A percentile compares a stretch with the other conserved stretches of the same genome.
These are phyloP conservation scores for Pangasius krempfi DNA, from an alignment of 2,797 vertebrate species.

Conservation along the genomic window DNA sequence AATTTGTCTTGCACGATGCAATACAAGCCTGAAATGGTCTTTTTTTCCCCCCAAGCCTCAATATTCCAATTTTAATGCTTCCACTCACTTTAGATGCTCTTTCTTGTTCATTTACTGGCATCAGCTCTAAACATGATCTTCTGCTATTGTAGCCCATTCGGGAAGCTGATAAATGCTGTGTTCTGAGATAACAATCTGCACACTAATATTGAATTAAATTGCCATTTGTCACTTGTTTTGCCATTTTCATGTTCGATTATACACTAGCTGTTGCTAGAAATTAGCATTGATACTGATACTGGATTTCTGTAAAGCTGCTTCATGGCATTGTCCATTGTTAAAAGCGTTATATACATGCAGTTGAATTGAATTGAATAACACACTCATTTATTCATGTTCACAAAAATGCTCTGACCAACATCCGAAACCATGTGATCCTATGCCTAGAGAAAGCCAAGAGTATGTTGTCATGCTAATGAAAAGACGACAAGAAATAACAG, in stretches of 20 bases:
- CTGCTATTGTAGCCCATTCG: not conserved
- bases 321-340: too few relatives aligned
- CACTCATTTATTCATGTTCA: too few relatives aligned
- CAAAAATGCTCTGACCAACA: too few relatives aligned
- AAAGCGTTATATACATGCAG: too few relatives aligned
- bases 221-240: not conserved
- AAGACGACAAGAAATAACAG: not conserved
- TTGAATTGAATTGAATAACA: too few relatives aligned
- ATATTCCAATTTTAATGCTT: too few relatives aligned
- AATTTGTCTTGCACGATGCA: not conserved
- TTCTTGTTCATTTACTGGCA: not conserved
- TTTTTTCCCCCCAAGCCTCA: not conserved
- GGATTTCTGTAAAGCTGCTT: too few relatives aligned
- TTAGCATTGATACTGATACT: not conserved
- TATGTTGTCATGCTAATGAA: not conserved
- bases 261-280: not conserved
- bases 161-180: not conserved
- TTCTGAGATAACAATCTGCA: not conserved
- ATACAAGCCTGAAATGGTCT: not conserved
- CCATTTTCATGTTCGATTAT: not conserved
- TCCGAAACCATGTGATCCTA: not conserved
- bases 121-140: not conserved
- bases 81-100: too few relatives aligned
- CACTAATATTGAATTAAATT: not conserved
- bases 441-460: not conserved